These are phyloP conservation scores for Autographa gamma DNA, from an alignment of 2,888 invertebrate species.

Conservation along the genomic window DNA sequence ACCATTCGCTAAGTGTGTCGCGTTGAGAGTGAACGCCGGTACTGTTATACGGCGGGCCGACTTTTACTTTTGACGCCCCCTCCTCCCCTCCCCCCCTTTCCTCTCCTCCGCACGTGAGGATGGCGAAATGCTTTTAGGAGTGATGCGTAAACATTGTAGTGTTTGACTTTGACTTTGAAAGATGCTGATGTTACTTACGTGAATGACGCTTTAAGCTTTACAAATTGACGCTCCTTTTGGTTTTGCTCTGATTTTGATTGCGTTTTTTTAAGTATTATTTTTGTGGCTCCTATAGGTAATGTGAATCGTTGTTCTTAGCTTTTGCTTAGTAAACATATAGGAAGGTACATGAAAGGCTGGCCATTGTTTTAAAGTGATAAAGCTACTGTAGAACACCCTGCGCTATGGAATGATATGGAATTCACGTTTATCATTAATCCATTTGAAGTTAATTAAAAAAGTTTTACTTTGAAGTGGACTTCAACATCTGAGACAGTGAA, in stretches of 20 bases:
- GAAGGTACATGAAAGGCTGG: too few species aligned
- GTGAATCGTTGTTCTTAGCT: too few species aligned
- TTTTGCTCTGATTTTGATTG: background rate
- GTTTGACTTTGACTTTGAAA: slow-evolving; percentile 51
- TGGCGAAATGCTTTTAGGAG: slow-evolving; percentile 46
- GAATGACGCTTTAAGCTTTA: background rate
- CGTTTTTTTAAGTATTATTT: background rate
- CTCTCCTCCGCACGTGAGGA: slow-evolving; percentile 8
- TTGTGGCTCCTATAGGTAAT: too few species aligned
- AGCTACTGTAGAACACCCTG: too few species aligned
- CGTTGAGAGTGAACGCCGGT: slow-evolving; percentile 83
- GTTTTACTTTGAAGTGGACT: too few species aligned
- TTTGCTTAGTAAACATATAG: too few species aligned
- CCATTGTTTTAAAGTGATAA: too few species aligned
- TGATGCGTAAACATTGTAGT: slow-evolving; percentile 44
- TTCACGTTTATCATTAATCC: too few species aligned
- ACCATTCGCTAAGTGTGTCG: slow-evolving; percentile 66
- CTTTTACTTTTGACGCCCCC: slow-evolving; percentile 81
- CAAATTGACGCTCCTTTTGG: background rate
- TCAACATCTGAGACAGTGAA: too few species aligned
- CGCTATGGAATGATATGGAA: too few species aligned
- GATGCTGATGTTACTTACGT: slow-evolving; percentile 31
- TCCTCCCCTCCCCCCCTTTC: slow-evolving; percentile 12
- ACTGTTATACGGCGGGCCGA: slow-evolving; percentile 78
- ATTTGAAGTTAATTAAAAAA: too few species aligned